These are phyloP conservation scores for Lasioglossum figueresi DNA, from an alignment of 2,888 invertebrate genomes.

Conservation along the genomic window DNA sequence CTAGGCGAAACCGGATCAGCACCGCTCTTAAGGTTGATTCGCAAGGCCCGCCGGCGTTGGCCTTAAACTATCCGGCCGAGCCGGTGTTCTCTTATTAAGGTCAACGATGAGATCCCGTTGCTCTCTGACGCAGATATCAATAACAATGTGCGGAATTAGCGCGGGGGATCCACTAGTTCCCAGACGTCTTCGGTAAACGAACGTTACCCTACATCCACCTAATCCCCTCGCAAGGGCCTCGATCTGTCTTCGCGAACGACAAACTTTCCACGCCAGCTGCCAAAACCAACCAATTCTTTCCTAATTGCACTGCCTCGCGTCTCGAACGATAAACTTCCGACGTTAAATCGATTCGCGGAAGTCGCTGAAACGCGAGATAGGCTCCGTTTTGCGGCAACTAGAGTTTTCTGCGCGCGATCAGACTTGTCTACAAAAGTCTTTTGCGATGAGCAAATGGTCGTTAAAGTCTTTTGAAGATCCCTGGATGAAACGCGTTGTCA, in stretches of 20 bases:
- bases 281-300: not conserved
- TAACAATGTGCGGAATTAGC: constrained; percentile 1
- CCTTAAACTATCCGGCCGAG: constrained; percentile 37
- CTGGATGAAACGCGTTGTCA: not conserved
- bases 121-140: constrained; percentile 9
- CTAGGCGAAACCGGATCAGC: constrained; percentile 38
- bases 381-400: not conserved
- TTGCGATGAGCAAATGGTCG: not conserved
- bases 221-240: not conserved
- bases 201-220: not conserved
- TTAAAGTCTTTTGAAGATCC: not conserved
- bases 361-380: not conserved
- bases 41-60: constrained; percentile 23
- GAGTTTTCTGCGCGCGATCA: not conserved
- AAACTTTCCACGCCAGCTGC: not conserved
- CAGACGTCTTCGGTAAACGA: constrained; percentile 1
- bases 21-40: constrained; percentile 51
- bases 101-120: constrained; percentile 30
- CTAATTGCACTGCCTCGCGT: not conserved
- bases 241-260: not conserved
- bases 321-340: not conserved
- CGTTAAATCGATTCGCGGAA: not conserved
- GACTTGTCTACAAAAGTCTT: not conserved
- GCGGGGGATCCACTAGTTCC: not conserved
- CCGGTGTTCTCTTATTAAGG: constrained; percentile 45